Percentiles rank a stretch among this genome's conserved stretches.
Evolutionary conservation across 2,797 vertebrate genomes (phyloP).

Genomic region (Muscicapa striata): DNA sequence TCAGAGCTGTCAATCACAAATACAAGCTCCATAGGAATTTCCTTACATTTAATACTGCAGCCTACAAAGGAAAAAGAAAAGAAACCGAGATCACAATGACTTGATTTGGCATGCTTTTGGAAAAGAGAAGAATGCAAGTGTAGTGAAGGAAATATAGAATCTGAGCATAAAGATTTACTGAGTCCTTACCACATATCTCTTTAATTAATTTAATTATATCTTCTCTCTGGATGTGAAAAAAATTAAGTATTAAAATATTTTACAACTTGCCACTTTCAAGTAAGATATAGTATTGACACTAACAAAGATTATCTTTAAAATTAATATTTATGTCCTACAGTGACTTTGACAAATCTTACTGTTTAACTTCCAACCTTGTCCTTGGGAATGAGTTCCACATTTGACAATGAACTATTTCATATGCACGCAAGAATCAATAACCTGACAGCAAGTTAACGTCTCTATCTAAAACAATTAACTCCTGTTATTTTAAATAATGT

Average conservation of each 20-base stretch:
- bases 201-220: conserved; percentile 92
- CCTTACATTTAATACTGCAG: conserved; percentile 92
- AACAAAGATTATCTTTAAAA: not conserved
- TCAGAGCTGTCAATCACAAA: conserved; percentile 96
- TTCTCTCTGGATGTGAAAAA: conserved; percentile 78
- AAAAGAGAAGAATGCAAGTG: not conserved
- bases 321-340: not conserved
- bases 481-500: not conserved
- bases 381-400: not conserved
- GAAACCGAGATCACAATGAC: not conserved
- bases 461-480: not conserved
- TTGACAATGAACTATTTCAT: not conserved
- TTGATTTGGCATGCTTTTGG: not conserved
- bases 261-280: not conserved
- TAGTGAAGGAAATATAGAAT: not conserved
- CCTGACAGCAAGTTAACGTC: not conserved
- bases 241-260: not conserved
- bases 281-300: not conserved
- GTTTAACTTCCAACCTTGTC: not conserved
- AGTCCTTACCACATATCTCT: conserved; percentile 89
- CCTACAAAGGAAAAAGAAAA: conserved; percentile 75
- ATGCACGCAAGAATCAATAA: not conserved
- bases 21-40: conserved; percentile 93
- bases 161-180: not conserved
- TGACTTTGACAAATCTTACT: not conserved